A percentile compares a stretch with the other conserved stretches of the same genome.
Conservation (phyloP, 92 coral and sea anemone genomes). For the Palythoa grandiflora region DNA sequence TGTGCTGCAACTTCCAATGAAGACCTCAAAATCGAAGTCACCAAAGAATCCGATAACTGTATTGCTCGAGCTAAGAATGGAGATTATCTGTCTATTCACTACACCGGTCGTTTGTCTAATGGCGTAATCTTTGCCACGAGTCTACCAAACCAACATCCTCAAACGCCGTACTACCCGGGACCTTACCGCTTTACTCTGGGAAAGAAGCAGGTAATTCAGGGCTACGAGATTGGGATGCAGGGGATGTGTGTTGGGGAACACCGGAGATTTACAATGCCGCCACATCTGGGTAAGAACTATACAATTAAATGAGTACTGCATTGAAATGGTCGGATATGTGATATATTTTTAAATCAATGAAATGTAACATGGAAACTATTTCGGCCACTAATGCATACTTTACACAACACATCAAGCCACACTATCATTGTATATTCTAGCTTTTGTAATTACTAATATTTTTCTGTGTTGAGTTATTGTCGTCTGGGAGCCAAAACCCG, state of each 20-base stretch:
- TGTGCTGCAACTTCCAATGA: constrained; percentile 14
- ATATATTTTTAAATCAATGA: too few species aligned
- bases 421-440: too few species aligned
- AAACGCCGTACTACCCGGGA: constrained; percentile 39
- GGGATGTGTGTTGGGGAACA: constrained; percentile 45
- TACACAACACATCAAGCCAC: too few species aligned
- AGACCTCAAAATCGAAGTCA: constrained; percentile 39
- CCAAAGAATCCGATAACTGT: background rate
- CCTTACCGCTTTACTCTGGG: constrained; percentile 44
- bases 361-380: too few species aligned
- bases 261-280: constrained; percentile 46
- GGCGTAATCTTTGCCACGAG: constrained; percentile 40
- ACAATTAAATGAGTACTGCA: background rate
- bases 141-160: constrained; percentile 14
- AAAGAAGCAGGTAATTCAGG: constrained; percentile 34
- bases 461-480: background rate
- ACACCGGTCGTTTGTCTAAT: constrained; percentile 38
- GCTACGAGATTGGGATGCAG: constrained; percentile 50
- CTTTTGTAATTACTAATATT: too few species aligned
- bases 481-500: background rate
- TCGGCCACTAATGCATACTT: too few species aligned
- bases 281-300: constrained; percentile 37
- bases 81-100: constrained; percentile 23
- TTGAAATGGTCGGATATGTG: too few species aligned
- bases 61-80: constrained; percentile 26